Evolutionary conservation across 2,888 invertebrate genomes (phyloP).

Genomic region (Eucera pruinosa): DNA sequence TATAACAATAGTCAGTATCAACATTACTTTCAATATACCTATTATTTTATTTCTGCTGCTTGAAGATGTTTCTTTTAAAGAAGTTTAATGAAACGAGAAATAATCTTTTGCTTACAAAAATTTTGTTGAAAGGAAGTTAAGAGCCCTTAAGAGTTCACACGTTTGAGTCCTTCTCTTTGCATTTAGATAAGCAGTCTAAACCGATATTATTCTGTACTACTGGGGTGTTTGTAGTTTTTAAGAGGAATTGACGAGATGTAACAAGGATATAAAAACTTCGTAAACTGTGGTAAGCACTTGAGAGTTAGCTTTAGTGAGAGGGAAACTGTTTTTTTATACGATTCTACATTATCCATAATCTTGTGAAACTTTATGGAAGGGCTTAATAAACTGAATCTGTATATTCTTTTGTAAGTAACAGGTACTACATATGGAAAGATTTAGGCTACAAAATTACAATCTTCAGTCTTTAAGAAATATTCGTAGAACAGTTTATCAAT

Average conservation of each 20-base stretch:
- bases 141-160: neutral
- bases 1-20: no score
- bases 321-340: neutral
- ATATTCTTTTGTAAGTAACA: no score
- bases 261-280: slow-evolving; percentile 9
- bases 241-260: neutral
- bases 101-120: neutral
- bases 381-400: neutral
- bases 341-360: neutral
- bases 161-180: neutral
- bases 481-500: no score
- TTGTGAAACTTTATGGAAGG: neutral
- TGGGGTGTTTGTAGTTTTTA: neutral
- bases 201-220: neutral
- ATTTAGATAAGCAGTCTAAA: neutral
- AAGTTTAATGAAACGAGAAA: neutral
- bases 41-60: no score
- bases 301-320: neutral
- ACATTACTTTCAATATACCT: no score
- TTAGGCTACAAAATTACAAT: no score
- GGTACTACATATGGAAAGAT: no score
- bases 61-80: no score
- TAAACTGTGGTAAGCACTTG: slow-evolving; percentile 7
- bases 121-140: neutral
- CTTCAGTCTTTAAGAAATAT: no score